Evolutionary conservation across 2,113 vertebrate genomes (phyloP), one percentile per base, ranked within the genome.

Genomic region (Catharus minimus): DNA sequence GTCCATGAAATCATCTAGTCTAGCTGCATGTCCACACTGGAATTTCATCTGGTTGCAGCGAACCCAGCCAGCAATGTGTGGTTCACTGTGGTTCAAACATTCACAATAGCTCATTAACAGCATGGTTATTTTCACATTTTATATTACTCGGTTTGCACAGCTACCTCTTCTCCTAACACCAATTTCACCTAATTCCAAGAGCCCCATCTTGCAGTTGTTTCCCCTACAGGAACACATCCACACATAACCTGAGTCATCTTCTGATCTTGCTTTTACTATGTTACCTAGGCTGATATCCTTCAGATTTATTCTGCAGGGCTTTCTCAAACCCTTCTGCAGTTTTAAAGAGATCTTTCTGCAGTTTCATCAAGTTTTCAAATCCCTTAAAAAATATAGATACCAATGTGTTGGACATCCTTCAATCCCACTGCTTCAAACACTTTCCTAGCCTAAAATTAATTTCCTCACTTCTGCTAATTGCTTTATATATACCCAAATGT

Each of bases 321-420:
- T 85, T 88, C 50, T 85, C 53, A 93, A 82, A 50, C 8, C 15
- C 17, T 71, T 43, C 26, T 17, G 12, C 38, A 72, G 18, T 43
- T 88, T 88, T 82, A 39, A 58, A 28, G 20, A 44, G 18, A 62
- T 82, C 11, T 64, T 90, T 47, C 46, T 82, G 13, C 32, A 69
- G 20, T 53, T 69, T 65, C 18, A 41, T 72, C 27, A 67, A 27
- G 24, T 78, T 89, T 86, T 64, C 32, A 85, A 62, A 58, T 26
- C 13, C 16, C 55, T 82, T 36, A 16, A 78, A 73, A 79, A 82
- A 62, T 49, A 30, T 3, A 57, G 55, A 44, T 11, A 68, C 13
- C 12, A 30, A 8, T 3, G 0, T 20, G 5, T 49, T 1, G 0
- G 36, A 41, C 46, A 12, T 57, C 32, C 39, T 80, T 76, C 68